Evolutionary conservation across 2,113 vertebrate genomes (phyloP), one percentile per base, ranked within the genome.

Genomic region (Trematomus loennbergii): DNA sequence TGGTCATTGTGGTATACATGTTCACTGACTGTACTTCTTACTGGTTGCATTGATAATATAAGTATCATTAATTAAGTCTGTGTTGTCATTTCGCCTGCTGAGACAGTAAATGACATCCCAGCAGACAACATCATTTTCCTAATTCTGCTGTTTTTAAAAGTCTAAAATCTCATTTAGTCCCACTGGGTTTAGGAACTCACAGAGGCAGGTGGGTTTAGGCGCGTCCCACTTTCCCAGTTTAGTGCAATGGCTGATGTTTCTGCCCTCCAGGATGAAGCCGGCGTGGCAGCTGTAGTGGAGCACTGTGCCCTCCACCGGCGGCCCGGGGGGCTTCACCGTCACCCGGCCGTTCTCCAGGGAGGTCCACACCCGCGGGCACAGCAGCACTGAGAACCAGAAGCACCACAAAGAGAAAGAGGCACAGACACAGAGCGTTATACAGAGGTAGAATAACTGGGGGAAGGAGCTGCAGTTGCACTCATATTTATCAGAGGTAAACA

Each of bases 281-380:
- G 95, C 86, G 29, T 97, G 95, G 91, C 97, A 98, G 87, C 89
- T 95, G 93, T 97, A 98, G 52, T 96, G 95, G 57, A 97, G 93
- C 72, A 95, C 88, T 0, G 96, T 96, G 43, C 97, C 97, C 20
- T 98, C 97, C 82, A 97, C 96, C 1, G 97, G 96, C 0, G 95
- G 91, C 78, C 96, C 95, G 4, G 94, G 84, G 7, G 94, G 95
- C 72, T 87, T 91, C 17, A 87, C 89, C 18, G 85, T 83, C 84
- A 96, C 97, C 17, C 95, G 93, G 40, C 97, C 97, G n/a, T 97
- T 97, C 94, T 98, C 97, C 94, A 98, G 91, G 68, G 96, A 96
- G 59, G 97, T 92, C 93, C 97, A 96, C 70, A 97, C 96, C 67
- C 95, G 94, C 7, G 96, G 94, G 75, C 97, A 98, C 75, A 95